Conservation (phyloP, 1,140 invertebrate genomes). For the Brachionus manjavacas region DNA sequence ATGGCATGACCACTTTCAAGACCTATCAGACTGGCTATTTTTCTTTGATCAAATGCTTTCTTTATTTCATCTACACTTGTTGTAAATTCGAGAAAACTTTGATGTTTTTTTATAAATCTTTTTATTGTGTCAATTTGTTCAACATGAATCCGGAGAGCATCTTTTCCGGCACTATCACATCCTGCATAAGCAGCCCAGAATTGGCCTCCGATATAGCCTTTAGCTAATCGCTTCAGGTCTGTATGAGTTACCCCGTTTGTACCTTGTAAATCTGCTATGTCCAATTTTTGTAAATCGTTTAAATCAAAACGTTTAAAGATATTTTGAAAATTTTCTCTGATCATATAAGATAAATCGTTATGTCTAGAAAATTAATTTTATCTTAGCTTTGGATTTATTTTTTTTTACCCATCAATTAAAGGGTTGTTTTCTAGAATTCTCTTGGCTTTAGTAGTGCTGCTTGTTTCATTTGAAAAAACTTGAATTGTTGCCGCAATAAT, state of each 20-base stretch:
- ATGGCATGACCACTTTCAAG: constrained; percentile 77
- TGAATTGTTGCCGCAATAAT: background rate
- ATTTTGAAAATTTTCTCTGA: constrained; percentile 38
- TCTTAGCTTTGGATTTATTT: background rate
- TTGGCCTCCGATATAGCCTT: constrained; percentile 76
- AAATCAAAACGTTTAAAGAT: constrained; percentile 3
- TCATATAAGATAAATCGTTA: constrained; percentile 31
- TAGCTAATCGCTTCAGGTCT: constrained; percentile 73
- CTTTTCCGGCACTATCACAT: constrained; percentile 73
- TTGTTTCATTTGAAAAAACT: background rate
- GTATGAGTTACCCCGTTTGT: constrained; percentile 60
- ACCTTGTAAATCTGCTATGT: background rate
- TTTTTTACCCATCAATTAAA: constrained; percentile 28
- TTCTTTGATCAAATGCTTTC: constrained; percentile 69
- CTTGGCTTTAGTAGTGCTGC: background rate
- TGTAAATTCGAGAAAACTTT: constrained; percentile 70
- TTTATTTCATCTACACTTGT: constrained; percentile 70
- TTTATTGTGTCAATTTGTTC: constrained; percentile 81
- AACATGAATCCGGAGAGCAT: constrained; percentile 75
- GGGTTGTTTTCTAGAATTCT: background rate
- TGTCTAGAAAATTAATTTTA: background rate
- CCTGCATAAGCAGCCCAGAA: constrained; percentile 82
- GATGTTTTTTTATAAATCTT: constrained; percentile 73
- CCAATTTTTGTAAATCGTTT: background rate
- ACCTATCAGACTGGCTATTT: constrained; percentile 75